Percentiles rank a stretch among this genome's conserved stretches.
These are phyloP conservation scores for Leucoraja ocellata DNA, from an alignment of 2,797 vertebrate species.

Conservation along the genomic window DNA sequence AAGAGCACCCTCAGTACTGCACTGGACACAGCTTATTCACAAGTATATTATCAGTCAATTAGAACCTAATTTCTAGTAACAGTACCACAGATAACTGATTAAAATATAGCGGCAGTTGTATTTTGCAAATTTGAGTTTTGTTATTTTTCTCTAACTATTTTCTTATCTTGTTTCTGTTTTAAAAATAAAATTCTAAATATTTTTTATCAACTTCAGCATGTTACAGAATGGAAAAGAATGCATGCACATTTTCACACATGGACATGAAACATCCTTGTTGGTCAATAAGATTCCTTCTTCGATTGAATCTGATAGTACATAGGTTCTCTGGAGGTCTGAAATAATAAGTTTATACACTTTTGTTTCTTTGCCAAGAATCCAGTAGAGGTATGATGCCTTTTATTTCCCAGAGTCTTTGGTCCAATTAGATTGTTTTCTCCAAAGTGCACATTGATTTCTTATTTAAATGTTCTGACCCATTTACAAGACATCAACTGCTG, in stretches of 20 bases:
- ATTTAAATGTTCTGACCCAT: not conserved
- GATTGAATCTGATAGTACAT: not conserved
- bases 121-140: not conserved
- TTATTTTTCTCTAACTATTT: not conserved
- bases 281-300: not conserved
- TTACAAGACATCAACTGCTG: no score
- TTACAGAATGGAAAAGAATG: not conserved
- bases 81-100: not conserved
- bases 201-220: not conserved
- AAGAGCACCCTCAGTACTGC: no score
- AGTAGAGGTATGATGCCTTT: not conserved
- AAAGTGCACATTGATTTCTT: not conserved
- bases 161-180: not conserved
- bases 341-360: not conserved
- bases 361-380: not conserved
- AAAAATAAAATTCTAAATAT: not conserved
- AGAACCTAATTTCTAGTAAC: no score
- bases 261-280: no score
- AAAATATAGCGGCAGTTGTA: not conserved
- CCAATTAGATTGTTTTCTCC: not conserved
- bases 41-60: no score
- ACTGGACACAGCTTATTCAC: no score
- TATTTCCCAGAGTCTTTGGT: not conserved
- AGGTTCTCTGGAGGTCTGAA: not conserved
- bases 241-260: not conserved